Evolutionary conservation across 2,113 vertebrate species (phyloP).

Genomic region (Gymnogyps californianus): DNA sequence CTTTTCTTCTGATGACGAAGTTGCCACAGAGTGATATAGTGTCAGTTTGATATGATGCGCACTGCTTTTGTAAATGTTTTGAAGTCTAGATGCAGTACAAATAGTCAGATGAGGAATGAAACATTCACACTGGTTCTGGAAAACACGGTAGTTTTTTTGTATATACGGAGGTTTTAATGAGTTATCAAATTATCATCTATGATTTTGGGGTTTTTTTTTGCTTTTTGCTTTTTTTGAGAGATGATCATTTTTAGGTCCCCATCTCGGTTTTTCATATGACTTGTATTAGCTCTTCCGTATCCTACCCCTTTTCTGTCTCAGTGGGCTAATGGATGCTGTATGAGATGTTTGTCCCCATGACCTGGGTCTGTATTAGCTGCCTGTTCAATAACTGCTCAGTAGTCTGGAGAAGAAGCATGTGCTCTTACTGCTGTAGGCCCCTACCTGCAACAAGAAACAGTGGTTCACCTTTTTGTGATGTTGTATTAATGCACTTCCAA

Average conservation of each 20-base stretch:
- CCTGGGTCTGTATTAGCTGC: neutral
- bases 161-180: neutral
- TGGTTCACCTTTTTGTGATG: neutral
- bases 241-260: neutral
- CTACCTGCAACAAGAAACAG: neutral
- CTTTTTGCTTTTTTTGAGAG: neutral
- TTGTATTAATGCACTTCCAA: neutral
- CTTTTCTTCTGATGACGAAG: neutral
- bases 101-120: neutral
- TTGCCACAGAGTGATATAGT: neutral
- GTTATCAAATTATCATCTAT: neutral
- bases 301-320: neutral
- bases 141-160: neutral
- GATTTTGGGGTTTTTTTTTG: neutral
- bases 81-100: neutral
- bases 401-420: neutral
- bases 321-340: neutral
- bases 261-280: neutral
- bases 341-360: neutral
- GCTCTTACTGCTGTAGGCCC: neutral
- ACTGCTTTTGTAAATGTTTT: neutral
- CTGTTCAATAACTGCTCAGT: neutral
- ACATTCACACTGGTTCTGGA: neutral
- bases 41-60: neutral
- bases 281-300: neutral